Evolutionary conservation across 1,140 invertebrate species (phyloP).

Genomic region (Bradysia coprophila): DNA sequence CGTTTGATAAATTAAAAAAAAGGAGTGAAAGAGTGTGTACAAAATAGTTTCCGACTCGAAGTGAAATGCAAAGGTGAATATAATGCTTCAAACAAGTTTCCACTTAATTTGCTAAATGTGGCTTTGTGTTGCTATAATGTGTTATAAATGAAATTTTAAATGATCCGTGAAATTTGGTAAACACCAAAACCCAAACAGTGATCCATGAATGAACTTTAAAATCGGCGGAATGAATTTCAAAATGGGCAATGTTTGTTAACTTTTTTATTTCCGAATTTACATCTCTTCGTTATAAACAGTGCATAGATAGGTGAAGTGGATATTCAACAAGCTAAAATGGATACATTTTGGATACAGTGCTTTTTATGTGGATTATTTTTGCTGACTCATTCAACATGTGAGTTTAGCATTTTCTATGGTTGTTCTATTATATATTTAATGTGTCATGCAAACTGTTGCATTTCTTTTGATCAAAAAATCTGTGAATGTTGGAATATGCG

Average conservation of each 20-base stretch:
- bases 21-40: background rate
- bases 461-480: too few relatives aligned
- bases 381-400: background rate
- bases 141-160: background rate
- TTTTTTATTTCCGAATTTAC: too few relatives aligned
- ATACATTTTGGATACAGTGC: background rate
- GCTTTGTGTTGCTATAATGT: background rate
- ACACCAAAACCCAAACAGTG: background rate
- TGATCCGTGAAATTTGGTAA: background rate
- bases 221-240: too few relatives aligned
- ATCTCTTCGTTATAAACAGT: too few relatives aligned
- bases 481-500: too few relatives aligned
- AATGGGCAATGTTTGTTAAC: too few relatives aligned
- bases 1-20: background rate
- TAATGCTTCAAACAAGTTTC: background rate
- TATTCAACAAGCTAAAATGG: background rate
- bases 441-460: too few relatives aligned
- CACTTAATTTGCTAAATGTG: too few relatives aligned
- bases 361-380: background rate
- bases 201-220: too few relatives aligned
- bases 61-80: background rate
- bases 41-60: background rate
- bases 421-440: too few relatives aligned
- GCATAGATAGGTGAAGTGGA: background rate
- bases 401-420: too few relatives aligned